Evolutionary conservation across 2,113 vertebrate species (phyloP), one percentile per base, ranked within the genome.

Genomic region (Cromileptes altivelis): DNA sequence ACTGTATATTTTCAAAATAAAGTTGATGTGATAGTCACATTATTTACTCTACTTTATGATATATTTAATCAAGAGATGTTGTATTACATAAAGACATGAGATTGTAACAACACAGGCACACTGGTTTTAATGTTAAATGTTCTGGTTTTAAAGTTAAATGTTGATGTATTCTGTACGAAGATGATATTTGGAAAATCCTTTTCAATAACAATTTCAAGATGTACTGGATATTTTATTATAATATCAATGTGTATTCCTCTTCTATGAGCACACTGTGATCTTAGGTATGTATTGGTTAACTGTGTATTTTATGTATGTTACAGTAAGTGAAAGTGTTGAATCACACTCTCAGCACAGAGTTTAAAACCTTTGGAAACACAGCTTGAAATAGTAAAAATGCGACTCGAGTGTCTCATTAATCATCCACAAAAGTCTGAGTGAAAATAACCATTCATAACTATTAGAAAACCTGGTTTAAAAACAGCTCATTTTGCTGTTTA

Each of bases 1-100:
- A 45, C 33, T 37, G 33, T 37, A 9, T 4, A 30, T 13, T 15
- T 52, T 71, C 11, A 40, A 76, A 18, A 53, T 37, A 47, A n/a
- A 60, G 9, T 10, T 17, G 25, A 58, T 58, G 37, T 79, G 18
- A 53, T 55, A 37, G 25, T 67, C 47, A 33, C 15, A 45, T n/a
- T 80, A 57, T 84, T 67, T 58, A 67, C 56, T 58, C 30, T 3
- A 42, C 27, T 50, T 56, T 68, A 9, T 17, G 60, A 60, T 64
- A 33, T 58, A 58, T 27, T 27, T 27, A n/a, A 58, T 53, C 25
- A 30, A 25, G 33, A 13, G 3, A 60, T 47, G 3, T 25, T 37
- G 21, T 50, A 71, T 57, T 40, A 9, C 8, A 42, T 33, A 23
- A 12, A 2, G 9, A 56, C 57, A 82, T n/a, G 5, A 27, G 17